Conservation (phyloP, 1,140 invertebrate species). For the Drosophila teissieri region DNA sequence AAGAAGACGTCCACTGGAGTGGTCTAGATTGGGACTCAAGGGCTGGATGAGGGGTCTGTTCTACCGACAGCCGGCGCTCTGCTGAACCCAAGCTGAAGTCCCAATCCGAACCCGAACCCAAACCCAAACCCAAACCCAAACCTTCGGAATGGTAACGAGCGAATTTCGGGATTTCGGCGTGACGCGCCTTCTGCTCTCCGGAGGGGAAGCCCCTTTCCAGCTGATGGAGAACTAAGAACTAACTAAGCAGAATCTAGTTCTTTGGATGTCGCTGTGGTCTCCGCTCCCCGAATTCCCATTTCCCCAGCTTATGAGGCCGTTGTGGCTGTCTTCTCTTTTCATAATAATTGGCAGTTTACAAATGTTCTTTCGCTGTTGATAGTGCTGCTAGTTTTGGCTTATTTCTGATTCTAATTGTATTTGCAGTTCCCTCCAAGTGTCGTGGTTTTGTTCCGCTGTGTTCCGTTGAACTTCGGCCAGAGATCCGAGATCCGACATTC, state of each 20-base stretch:
- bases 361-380: constrained; percentile 78
- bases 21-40: constrained; percentile 2
- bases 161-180: constrained; percentile 66
- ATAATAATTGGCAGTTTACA: constrained; percentile 83
- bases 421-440: constrained; percentile 22
- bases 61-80: constrained; percentile 69
- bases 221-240: constrained; percentile 12
- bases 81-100: constrained; percentile 20
- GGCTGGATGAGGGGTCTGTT: constrained; percentile 36
- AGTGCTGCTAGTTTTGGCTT: constrained; percentile 58
- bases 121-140: constrained; percentile 8
- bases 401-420: constrained; percentile 6
- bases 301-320: constrained; percentile 22
- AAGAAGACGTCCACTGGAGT: constrained; percentile 25
- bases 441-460: constrained; percentile 61
- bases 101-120: constrained; percentile 3
- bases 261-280: constrained; percentile 63
- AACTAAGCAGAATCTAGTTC: constrained; percentile 57
- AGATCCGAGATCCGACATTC: constrained; percentile 49
- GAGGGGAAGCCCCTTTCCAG: constrained; percentile 4
- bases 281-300: neutral
- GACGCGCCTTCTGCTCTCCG: constrained; percentile 69
- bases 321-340: constrained; percentile 70
- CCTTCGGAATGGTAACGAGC: constrained; percentile 72
- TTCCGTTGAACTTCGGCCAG: constrained; percentile 65